A percentile compares a stretch with the other conserved stretches of the same genome.
Conservation (phyloP, 2,797 vertebrate species). For the Manis pentadactyla region DNA sequence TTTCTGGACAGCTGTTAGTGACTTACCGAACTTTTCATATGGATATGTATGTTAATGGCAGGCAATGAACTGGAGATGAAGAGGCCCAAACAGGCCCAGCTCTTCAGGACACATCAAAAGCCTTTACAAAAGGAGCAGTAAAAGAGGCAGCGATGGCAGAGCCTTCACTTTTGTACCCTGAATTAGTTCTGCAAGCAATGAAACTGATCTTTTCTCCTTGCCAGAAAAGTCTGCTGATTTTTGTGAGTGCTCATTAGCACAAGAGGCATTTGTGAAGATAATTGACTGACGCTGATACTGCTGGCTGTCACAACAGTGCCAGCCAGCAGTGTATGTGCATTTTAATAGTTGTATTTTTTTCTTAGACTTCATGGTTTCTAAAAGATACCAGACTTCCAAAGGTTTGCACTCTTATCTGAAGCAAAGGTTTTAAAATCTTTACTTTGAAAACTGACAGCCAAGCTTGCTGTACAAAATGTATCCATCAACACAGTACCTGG, state of each 20-base stretch:
- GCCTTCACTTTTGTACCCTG: conserved; percentile 99
- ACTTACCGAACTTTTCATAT: conserved; percentile 99
- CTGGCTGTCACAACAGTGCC: conserved; percentile 94
- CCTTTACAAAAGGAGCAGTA: conserved; percentile 99
- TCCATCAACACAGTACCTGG: background rate
- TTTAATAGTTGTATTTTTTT: conserved; percentile 87
- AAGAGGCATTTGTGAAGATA: conserved; percentile 99
- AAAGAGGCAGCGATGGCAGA: conserved; percentile 98
- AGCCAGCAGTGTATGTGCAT: conserved; percentile 88
- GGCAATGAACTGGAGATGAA: conserved; percentile 99
- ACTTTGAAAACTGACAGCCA: conserved; percentile 45
- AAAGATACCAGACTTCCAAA: conserved; percentile 82
- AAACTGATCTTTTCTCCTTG: conserved; percentile 99
- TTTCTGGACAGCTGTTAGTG: conserved; percentile 99
- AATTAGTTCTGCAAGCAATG: conserved; percentile 99
- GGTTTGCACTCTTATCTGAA: conserved; percentile 69
- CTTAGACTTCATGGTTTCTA: conserved; percentile 84
- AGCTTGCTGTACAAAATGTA: background rate
- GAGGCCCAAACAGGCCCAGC: conserved; percentile 97
- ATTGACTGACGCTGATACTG: conserved; percentile 97
- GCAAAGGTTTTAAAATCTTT: conserved; percentile 65
- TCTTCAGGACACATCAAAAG: conserved; percentile 99
- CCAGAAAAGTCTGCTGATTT: conserved; percentile 99
- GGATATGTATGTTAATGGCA: conserved; percentile 99
- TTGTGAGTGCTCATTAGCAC: conserved; percentile 99